Evolutionary conservation across 2,113 vertebrate species (phyloP).

Genomic region (Tupaia tana): DNA sequence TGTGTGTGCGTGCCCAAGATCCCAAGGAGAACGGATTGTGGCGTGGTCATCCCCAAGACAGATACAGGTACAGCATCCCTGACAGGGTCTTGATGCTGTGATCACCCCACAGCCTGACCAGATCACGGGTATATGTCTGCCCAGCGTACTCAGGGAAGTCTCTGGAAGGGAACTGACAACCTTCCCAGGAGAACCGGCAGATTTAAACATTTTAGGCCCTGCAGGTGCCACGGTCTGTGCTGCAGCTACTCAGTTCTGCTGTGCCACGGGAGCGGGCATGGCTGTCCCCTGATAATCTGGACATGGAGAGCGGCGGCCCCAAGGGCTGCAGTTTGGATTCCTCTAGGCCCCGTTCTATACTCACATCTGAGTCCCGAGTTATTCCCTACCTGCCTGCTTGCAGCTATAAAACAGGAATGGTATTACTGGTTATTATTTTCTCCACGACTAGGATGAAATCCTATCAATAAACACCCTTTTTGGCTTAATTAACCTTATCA

Average conservation of each 20-base stretch:
- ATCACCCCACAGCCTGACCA: too few relatives aligned
- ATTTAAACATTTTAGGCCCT: background rate
- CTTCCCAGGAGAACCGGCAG: background rate
- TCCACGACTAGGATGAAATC: background rate
- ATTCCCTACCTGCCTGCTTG: background rate
- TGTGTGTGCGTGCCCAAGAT: too few relatives aligned
- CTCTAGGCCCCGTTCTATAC: background rate
- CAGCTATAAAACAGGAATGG: background rate
- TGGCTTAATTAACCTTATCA: too few relatives aligned
- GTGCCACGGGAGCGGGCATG: accelerated
- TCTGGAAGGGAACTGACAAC: too few relatives aligned
- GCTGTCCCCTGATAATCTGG: background rate
- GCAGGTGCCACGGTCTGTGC: background rate
- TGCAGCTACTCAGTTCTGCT: background rate
- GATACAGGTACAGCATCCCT: too few relatives aligned
- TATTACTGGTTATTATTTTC: background rate
- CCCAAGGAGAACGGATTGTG: too few relatives aligned
- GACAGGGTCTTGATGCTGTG: too few relatives aligned
- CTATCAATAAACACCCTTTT: background rate
- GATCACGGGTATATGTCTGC: too few relatives aligned
- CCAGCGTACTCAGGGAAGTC: too few relatives aligned
- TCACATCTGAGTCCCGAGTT: background rate
- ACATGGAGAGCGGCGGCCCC: background rate
- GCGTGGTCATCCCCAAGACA: too few relatives aligned
- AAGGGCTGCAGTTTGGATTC: too few relatives aligned